Base-by-base conservation (phyloP, 2,888 invertebrate genomes). In the Noctua fimbriata region DNA sequence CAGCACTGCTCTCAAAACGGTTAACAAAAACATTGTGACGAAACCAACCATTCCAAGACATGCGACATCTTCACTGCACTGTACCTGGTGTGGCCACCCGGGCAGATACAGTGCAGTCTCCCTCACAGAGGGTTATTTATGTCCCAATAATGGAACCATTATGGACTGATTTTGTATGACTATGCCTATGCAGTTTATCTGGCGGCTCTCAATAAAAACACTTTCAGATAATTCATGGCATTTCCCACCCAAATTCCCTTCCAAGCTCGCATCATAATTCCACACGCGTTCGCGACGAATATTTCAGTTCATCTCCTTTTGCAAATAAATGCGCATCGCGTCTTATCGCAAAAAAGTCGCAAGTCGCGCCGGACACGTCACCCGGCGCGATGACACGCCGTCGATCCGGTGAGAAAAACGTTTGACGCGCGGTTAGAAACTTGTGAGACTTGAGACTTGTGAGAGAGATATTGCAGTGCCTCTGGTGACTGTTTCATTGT, bases 321-420 rank as follows among this genome's bases (percentile, higher is more conserved):
- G 71, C 65, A 76, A 88, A 86, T 87, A 86, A 81, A 88, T 88
- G 87, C 72, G 66, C 79, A 79, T 58, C 87, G 79, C 79, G 79
- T 76, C 70, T 69, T 52, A 69, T 18, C 14, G 65, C 63, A 81
- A 87, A 88, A 87, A 87, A 76, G 49, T 72, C 60, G 52, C 67
- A 66, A 78, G 76, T 49, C 76, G 88, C 83, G 78, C 66, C 76
- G 79, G 78, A 76, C 84, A 73, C 81, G 78, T 84, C 87, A 60
- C 18, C 69, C 58, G 70, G 69, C 88, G 77, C 81, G 87, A 84
- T 80, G 88, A 85, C 88, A 85, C 67, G 63, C 66, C 69, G 84
- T 49, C 66, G 24, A 36, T 36, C 21, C 32, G 58, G 7, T 18
- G 44, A 67, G 73, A 85, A 87, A 87, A 85, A 81, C 69, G 36